These are phyloP conservation scores for Pongo pygmaeus DNA, from an alignment of 2,113 vertebrate species.

Conservation along the genomic window DNA sequence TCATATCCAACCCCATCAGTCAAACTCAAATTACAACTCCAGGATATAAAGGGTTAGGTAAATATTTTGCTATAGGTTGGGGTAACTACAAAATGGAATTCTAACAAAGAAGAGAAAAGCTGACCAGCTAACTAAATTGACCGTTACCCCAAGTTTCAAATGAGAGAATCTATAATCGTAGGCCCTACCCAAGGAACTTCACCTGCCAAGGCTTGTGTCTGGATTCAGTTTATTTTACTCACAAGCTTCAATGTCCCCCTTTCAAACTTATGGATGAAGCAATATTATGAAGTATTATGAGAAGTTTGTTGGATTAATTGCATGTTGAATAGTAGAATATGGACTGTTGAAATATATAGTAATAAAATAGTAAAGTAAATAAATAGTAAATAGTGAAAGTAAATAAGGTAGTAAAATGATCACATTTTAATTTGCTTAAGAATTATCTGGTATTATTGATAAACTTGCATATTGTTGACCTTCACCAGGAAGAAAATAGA, in stretches of 20 bases:
- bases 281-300: background rate
- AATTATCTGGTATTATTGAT: background rate
- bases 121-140: background rate
- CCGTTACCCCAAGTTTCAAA: background rate
- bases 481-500: background rate
- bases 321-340: background rate
- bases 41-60: background rate
- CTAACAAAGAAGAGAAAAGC: background rate
- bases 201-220: too few relatives aligned
- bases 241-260: background rate
- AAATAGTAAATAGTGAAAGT: too few relatives aligned
- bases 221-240: background rate
- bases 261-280: background rate
- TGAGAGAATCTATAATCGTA: background rate
- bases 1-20: fast-evolving
- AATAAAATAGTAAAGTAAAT: background rate
- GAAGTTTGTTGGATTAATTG: background rate
- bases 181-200: background rate
- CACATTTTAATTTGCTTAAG: background rate
- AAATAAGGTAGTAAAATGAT: background rate
- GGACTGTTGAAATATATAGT: background rate
- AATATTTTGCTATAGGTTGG: background rate
- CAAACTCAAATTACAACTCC: background rate
- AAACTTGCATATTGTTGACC: background rate
- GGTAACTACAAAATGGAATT: background rate